Conservation (phyloP, 2,797 vertebrate species). For the Bovichtus diacanthus region DNA sequence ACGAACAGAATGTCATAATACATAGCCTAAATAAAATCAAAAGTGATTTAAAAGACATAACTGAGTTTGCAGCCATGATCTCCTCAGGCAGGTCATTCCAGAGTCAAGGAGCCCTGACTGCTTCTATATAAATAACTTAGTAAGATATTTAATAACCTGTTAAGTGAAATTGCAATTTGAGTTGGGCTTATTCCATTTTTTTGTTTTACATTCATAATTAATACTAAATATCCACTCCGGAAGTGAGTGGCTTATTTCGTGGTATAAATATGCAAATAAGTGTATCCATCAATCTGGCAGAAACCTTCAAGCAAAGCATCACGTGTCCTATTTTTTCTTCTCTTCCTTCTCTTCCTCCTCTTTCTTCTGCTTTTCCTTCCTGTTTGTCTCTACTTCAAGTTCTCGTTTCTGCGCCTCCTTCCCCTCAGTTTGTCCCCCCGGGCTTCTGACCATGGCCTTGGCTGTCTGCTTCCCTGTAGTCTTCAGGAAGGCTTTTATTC, state of each 20-base stretch:
- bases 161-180: background rate
- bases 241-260: background rate
- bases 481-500: constrained; percentile 89
- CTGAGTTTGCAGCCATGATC: too few species aligned
- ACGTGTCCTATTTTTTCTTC: constrained; percentile 32
- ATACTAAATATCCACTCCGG: background rate
- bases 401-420: constrained; percentile 18
- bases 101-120: too few species aligned
- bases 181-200: background rate
- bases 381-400: constrained; percentile 10
- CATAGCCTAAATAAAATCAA: too few species aligned
- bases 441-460: constrained; percentile 81
- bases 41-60: too few species aligned
- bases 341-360: constrained; percentile 34
- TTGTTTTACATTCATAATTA: background rate
- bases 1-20: too few species aligned
- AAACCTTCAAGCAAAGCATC: background rate
- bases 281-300: background rate
- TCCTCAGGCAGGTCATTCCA: too few species aligned
- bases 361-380: constrained; percentile 28
- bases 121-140: background rate
- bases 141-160: background rate
- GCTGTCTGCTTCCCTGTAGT: constrained; percentile 86
- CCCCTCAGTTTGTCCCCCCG: constrained; percentile 46
- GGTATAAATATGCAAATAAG: background rate